phyloP scores from a whole-genome alignment of 2,797 vertebrate species.

The Myripristis jacobus region DNA sequence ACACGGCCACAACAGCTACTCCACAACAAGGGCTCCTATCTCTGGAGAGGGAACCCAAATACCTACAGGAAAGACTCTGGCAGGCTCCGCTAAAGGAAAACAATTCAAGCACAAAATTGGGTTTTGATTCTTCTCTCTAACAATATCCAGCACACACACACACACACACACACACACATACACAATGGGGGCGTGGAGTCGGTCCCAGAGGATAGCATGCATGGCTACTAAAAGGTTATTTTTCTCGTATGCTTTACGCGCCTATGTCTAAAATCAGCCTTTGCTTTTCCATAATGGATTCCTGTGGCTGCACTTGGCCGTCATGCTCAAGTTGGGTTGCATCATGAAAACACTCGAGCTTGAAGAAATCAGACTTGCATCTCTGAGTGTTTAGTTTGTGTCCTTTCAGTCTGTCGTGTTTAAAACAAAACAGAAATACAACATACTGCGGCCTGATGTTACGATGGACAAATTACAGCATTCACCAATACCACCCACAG shows the following conservation, averaged over 20 bases:
- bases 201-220: conserved; percentile 55
- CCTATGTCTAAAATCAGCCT: conserved; percentile 63
- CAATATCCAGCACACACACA: conserved; percentile 69
- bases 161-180: conserved; percentile 51
- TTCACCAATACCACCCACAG: conserved; percentile 20
- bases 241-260: conserved; percentile 51
- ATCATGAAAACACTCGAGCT: conserved; percentile 53
- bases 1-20: conserved; percentile 26
- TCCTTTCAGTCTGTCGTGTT: conserved; percentile 35
- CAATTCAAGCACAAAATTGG: conserved; percentile 75
- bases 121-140: conserved; percentile 68
- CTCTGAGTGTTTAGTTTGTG: conserved; percentile 41
- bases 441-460: conserved; percentile 12
- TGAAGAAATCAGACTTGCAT: conserved; percentile 41
- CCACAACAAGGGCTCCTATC: conserved; percentile 53
- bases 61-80: conserved; percentile 61
- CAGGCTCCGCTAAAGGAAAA: conserved; percentile 63
- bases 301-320: conserved; percentile 70
- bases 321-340: conserved; percentile 60
- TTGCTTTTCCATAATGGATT: conserved; percentile 64
- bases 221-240: conserved; percentile 62
- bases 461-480: conserved; percentile 28
- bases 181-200: conserved; percentile 46
- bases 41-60: conserved; percentile 50
- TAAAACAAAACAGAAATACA: conserved; percentile 65